Base-by-base conservation (phyloP, 2,888 invertebrate genomes). In the Arenicola marina region DNA sequence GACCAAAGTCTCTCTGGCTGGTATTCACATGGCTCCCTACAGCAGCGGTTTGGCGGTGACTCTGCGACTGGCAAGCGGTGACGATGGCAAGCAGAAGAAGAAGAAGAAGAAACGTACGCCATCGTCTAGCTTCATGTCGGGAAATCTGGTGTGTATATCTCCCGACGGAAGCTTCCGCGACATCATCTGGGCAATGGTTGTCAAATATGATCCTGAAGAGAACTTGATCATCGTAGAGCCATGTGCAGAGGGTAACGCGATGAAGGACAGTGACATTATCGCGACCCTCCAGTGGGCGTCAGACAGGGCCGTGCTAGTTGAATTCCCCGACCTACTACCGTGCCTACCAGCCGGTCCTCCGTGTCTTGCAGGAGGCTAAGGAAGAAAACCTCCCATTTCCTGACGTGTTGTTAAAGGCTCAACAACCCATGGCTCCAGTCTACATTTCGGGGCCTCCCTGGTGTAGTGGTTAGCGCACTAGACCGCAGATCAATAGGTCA, bases 311-410 rank as follows among this genome's bases (percentile, higher is more conserved):
- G 32, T 88, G 0, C 89, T 92, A 89, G 86, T 90, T 1, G 91
- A 91, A 77, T 89, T n/a, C 90, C 61, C 88, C 88, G 57, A 88
- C 89, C 0, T 92, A 89, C 79, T 91, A 92, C 75, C 91, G 91
- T 75, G 90, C 91, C 0, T 92, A 92, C 75, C 86, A 88, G 66
- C 88, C 89, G 73, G 89, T 91, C 0, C 83, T 91, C 58, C 87
- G 86, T 70, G 89, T 89, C n/a, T 76, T 92, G 24, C 87, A 90
- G 74, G 82, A 81, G 0, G 86, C 88, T 55, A 82, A 84, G 48
- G 75, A 84, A 28, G 83, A 86, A 7, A 84, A 86, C 31, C 86
- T 91, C 72, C 90, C 91, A 0, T 87, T 92, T 87, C 84, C 86
- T 53, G 86, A 86, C 61, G 91, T 90, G 75, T 88, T 92, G 62